phyloP scores from a whole-genome alignment of 2,113 vertebrate genomes.

The Oostethus manadensis region DNA sequence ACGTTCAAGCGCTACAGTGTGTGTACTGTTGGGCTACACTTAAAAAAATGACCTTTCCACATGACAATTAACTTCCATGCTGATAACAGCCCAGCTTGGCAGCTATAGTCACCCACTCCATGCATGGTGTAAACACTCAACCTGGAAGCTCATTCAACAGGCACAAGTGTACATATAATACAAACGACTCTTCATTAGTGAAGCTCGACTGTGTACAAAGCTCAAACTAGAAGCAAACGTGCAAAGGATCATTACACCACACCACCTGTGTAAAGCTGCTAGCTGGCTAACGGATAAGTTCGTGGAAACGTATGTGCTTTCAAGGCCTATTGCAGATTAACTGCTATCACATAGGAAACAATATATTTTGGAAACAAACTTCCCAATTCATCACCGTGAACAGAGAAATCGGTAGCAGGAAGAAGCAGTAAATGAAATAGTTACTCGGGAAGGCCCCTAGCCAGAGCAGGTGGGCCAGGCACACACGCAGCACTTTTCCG shows the following conservation, averaged over 20 bases:
- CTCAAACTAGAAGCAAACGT: constrained; percentile 20
- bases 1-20: constrained; percentile 16
- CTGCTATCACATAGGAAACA: neutral
- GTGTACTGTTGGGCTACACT: neutral
- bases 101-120: too few species aligned
- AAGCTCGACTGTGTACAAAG: neutral
- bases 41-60: constrained; percentile 43
- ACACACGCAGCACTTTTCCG: constrained; percentile 61
- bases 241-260: constrained; percentile 36
- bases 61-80: constrained; percentile 20
- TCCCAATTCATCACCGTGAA: neutral
- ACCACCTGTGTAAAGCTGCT: constrained; percentile 52
- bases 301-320: neutral
- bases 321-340: neutral
- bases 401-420: neutral
- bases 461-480: constrained; percentile 66
- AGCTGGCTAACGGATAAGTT: constrained; percentile 36
- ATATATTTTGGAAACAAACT: neutral
- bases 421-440: constrained; percentile 17
- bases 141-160: too few species aligned
- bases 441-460: constrained; percentile 56
- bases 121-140: too few species aligned
- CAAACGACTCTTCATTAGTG: neutral
- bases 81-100: constrained; percentile 12
- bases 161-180: neutral